Evolutionary conservation across 2,797 vertebrate species (phyloP).

Genomic region (Acomys russatus): DNA sequence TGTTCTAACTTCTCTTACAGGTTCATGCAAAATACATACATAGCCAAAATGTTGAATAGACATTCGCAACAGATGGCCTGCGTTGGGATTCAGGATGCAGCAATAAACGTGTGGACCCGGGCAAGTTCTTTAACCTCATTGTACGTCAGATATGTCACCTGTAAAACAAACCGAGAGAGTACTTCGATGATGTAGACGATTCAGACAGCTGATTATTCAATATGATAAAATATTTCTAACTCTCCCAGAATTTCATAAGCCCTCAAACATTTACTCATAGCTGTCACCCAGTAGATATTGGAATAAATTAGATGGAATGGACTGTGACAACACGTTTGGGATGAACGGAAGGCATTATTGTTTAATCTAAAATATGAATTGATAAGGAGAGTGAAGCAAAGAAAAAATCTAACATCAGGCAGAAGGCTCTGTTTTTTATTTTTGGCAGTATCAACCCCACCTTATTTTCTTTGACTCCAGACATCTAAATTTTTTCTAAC

Average conservation of each 20-base stretch:
- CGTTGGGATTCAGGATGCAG: background rate
- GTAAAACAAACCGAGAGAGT: background rate
- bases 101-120: background rate
- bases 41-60: background rate
- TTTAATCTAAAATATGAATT: background rate
- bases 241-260: background rate
- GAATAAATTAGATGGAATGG: conserved; percentile 13
- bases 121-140: background rate
- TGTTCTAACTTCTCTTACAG: background rate
- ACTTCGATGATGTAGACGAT: background rate
- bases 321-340: background rate
- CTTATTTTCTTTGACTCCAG: conserved; percentile 2
- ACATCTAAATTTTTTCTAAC: background rate
- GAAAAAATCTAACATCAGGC: background rate
- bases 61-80: background rate
- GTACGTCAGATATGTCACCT: background rate
- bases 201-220: background rate
- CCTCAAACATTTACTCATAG: background rate
- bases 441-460: background rate
- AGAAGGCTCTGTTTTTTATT: background rate
- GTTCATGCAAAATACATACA: too few species aligned
- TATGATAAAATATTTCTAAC: background rate
- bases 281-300: background rate
- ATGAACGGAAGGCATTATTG: background rate
- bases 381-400: background rate